These are phyloP conservation scores for Hippocampus barbouri DNA, from an alignment of 2,113 vertebrate species.

Conservation along the genomic window DNA sequence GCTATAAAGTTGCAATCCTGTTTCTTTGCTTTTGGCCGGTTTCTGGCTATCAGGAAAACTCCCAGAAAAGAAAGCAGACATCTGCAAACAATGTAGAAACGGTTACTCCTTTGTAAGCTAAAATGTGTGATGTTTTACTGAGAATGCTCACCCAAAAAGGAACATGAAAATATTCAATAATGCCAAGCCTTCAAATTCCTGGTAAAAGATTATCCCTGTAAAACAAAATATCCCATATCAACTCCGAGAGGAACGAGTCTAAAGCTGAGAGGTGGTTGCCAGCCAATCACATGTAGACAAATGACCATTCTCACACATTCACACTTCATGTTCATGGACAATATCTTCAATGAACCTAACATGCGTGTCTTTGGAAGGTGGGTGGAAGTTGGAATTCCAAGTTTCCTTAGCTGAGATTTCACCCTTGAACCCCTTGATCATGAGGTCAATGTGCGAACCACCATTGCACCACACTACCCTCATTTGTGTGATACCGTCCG, in stretches of 20 bases:
- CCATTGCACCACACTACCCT: too few relatives aligned
- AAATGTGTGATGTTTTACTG: neutral
- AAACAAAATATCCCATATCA: conserved; percentile 37
- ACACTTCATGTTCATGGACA: too few relatives aligned
- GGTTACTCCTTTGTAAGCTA: neutral
- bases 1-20: conserved; percentile 78
- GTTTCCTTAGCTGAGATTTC: too few relatives aligned
- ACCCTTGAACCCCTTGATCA: too few relatives aligned
- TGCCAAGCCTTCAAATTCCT: conserved; percentile 84
- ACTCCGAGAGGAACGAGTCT: neutral
- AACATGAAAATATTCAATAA: conserved; percentile 86
- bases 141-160: conserved; percentile 85
- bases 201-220: conserved; percentile 92
- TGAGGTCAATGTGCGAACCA: too few relatives aligned
- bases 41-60: conserved; percentile 85
- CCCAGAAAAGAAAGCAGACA: conserved; percentile 89
- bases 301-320: too few relatives aligned
- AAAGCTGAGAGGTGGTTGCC: neutral
- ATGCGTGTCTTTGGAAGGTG: too few relatives aligned
- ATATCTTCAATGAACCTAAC: too few relatives aligned
- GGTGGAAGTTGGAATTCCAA: too few relatives aligned
- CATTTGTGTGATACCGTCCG: too few relatives aligned
- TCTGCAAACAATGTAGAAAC: conserved; percentile 57
- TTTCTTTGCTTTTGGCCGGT: conserved; percentile 78
- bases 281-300: too few relatives aligned